Conservation (phyloP, 37 sponge, comb jelly and placozoan genomes). For the Geodia barretti region DNA sequence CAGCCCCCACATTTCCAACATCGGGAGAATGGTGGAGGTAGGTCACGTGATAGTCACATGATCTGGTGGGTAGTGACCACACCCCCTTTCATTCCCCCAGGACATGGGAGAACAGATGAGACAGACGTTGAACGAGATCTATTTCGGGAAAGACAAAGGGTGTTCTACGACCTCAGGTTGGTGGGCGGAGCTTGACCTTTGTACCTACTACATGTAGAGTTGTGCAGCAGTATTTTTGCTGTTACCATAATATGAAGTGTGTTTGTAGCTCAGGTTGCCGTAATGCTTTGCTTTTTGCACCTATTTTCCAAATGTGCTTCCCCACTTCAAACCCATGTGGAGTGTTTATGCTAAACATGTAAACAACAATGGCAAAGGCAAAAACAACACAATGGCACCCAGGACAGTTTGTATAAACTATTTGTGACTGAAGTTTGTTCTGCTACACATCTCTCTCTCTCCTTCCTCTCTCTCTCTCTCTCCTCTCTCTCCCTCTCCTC, state of each 20-base stretch:
- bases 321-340: background rate
- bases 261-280: no score
- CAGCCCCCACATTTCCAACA: constrained; percentile 93
- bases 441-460: background rate
- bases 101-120: constrained; percentile 96
- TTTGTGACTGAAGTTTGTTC: background rate
- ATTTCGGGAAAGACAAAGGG: constrained; percentile 94
- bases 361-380: no score
- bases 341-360: background rate
- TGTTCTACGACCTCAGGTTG: constrained; percentile 93
- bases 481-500: background rate
- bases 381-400: background rate
- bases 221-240: no score
- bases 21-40: constrained; percentile 94
- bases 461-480: constrained; percentile 1
- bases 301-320: background rate
- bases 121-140: constrained; percentile 87
- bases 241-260: no score
- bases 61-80: background rate
- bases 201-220: no score
- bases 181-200: background rate
- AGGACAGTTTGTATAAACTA: background rate
- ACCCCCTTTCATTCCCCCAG: constrained; percentile 12
- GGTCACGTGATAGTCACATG: background rate
- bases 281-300: background rate